Evolutionary conservation across 2,888 invertebrate genomes (phyloP), one percentile per base, ranked within the genome.

Genomic region (Bombylius discolor): DNA sequence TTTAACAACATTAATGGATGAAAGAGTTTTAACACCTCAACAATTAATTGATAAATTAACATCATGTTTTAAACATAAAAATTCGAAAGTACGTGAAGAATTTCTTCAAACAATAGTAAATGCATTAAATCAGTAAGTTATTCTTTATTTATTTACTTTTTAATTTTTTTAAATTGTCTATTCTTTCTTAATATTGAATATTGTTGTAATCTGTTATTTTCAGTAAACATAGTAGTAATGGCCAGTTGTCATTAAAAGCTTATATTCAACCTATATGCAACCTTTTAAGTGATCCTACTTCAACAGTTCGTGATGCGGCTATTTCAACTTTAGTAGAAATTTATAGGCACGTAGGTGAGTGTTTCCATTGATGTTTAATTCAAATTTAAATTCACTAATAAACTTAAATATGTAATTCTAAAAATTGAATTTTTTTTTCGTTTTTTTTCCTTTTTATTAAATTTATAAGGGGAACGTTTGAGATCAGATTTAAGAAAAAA

Each of bases 51-150:
- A 91, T 63, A 82, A 84, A 69, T 76, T 90, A 58, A 76, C 78
- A 51, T 79, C 80, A 53, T 77, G 78, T 62, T 79, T 94, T 67
- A 79, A 81, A 64, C 95, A 96, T 77, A 95, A 95, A 76, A 92
- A 95, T 71, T 86, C 91, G 66, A 91, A 93, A 77, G 87, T 96
- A 44, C 76, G 94, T 54, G 94, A 96, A 69, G 95, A 95, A 73
- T 85, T 89, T 42, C 77, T 94, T 59, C 78, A 86, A 63, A 86
- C 89, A 63, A 82, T 96, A 63, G 86, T 89, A 60, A 83, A 86
- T 56, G 82, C 90, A 49, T 74, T 96, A 42, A 87, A 90, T 69
- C 85, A 87, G 88, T 92, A 74, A 82, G 85, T 74, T 49, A 23
- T 23, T 3, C 23, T 23, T 23, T 23, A 23, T 23, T 23, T 23